Percentiles rank a stretch among this genome's conserved stretches.
Conservation (phyloP, 2,888 invertebrate species). For the Dione vanillae region DNA sequence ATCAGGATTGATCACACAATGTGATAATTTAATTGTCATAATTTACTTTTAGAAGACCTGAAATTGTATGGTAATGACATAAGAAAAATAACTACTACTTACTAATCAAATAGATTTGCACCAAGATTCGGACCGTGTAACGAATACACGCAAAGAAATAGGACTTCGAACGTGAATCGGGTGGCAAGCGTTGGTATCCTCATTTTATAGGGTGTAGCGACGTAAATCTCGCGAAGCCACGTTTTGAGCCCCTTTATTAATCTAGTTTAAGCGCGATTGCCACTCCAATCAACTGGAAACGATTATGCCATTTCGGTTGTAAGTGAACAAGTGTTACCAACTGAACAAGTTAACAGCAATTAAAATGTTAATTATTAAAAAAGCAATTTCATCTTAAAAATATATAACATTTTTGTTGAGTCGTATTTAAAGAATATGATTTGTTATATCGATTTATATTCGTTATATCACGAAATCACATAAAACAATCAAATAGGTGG, state of each 20-base stretch:
- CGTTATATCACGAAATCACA: slow-evolving; percentile 30
- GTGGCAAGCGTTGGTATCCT: slow-evolving; percentile 18
- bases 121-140: slow-evolving; percentile 4
- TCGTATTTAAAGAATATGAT: not conserved
- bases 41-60: too few relatives aligned
- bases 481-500: slow-evolving; percentile 47
- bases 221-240: slow-evolving; percentile 41
- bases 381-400: not conserved
- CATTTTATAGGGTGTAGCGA: slow-evolving; percentile 27
- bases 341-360: not conserved
- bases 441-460: not conserved
- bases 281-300: slow-evolving; percentile 57
- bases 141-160: slow-evolving; percentile 29
- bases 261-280: slow-evolving; percentile 64
- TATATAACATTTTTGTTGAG: not conserved
- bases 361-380: slow-evolving; percentile 6
- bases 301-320: slow-evolving; percentile 55
- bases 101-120: not conserved
- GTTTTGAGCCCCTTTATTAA: slow-evolving; percentile 61
- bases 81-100: too few relatives aligned
- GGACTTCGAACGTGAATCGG: slow-evolving; percentile 3
- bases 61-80: too few relatives aligned
- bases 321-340: slow-evolving; percentile 36
- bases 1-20: too few relatives aligned
- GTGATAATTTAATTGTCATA: too few relatives aligned